These are phyloP conservation scores for Bovichtus variegatus DNA, from an alignment of 2,797 vertebrate genomes.

Conservation along the genomic window DNA sequence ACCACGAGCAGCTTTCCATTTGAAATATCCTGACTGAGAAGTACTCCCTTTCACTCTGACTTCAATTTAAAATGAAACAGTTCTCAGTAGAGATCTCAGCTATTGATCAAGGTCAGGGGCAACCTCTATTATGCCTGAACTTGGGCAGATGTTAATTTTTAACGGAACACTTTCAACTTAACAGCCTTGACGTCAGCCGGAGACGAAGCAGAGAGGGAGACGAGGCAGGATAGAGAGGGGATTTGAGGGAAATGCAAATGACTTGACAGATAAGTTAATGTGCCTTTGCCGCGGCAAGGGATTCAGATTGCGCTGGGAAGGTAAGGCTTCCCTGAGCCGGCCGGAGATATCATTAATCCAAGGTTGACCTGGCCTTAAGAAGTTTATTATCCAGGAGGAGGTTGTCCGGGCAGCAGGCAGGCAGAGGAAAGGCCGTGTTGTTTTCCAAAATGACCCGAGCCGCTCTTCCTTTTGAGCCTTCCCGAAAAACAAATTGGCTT, in stretches of 20 bases:
- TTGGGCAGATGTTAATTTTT: constrained; percentile 69
- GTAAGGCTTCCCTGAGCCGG: constrained; percentile 62
- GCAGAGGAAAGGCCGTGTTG: constrained; percentile 50
- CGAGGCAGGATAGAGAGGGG: constrained; percentile 19
- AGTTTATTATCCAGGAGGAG: constrained; percentile 71
- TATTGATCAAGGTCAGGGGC: constrained; percentile 75
- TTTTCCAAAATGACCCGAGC: constrained; percentile 61
- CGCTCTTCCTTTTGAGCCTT: constrained; percentile 68
- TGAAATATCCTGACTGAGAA: constrained; percentile 29
- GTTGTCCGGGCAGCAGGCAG: constrained; percentile 31
- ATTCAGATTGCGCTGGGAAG: constrained; percentile 67
- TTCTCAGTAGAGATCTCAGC: constrained; percentile 58
- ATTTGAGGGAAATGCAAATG: constrained; percentile 77
- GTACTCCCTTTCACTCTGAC: constrained; percentile 19
- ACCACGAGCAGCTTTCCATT: constrained; percentile 32
- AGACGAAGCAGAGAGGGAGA: constrained; percentile 8
- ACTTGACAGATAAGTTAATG: constrained; percentile 74
- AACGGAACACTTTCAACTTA: constrained; percentile 55
- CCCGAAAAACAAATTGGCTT: constrained; percentile 74
- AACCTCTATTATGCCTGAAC: constrained; percentile 61
- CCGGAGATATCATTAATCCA: constrained; percentile 79
- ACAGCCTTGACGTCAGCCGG: constrained; percentile 54
- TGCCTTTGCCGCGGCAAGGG: constrained; percentile 63
- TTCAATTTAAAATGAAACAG: constrained; percentile 50
- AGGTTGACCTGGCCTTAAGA: constrained; percentile 71